A percentile compares a stretch with the other conserved stretches of the same genome.
Conservation (phyloP, 2,888 invertebrate genomes). For the Thumatha senex region DNA sequence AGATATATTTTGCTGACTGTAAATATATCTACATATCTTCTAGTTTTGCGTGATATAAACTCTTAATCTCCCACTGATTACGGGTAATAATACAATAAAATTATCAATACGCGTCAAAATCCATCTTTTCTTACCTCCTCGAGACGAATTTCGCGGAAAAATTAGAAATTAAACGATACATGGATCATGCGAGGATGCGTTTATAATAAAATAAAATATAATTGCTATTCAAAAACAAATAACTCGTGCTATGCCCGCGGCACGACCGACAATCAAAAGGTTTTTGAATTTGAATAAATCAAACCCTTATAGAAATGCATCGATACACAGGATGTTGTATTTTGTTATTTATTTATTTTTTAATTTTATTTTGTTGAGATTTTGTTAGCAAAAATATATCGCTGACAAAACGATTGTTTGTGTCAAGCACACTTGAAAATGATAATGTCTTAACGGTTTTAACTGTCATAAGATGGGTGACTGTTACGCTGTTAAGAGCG, state of each 20-base stretch:
- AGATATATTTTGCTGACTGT: no score
- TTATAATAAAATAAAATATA: conserved; percentile 80
- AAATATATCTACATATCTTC: no score
- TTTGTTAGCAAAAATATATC: background rate
- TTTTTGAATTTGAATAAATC: conserved; percentile 81
- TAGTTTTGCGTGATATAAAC: conserved; percentile 26
- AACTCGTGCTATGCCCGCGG: conserved; percentile 68
- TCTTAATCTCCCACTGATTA: conserved; percentile 28
- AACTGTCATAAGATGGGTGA: no score
- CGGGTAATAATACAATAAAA: conserved; percentile 53
- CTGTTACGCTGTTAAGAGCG: no score
- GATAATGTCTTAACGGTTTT: no score
- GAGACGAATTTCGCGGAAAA: conserved; percentile 76
- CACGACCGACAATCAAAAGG: conserved; percentile 72
- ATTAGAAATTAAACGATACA: conserved; percentile 54
- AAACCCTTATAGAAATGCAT: conserved; percentile 80
- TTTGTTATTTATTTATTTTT: no score
- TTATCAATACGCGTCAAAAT: conserved; percentile 51
- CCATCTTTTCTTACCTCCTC: conserved; percentile 47
- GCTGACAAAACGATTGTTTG: background rate
- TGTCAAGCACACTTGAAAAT: no score
- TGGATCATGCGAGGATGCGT: conserved; percentile 68
- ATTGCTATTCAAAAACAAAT: conserved; percentile 83
- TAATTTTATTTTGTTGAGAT: no score
- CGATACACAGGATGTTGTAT: conserved; percentile 56